phyloP scores from a whole-genome alignment of 2,113 vertebrate species.

The Hiodon alosoides region DNA sequence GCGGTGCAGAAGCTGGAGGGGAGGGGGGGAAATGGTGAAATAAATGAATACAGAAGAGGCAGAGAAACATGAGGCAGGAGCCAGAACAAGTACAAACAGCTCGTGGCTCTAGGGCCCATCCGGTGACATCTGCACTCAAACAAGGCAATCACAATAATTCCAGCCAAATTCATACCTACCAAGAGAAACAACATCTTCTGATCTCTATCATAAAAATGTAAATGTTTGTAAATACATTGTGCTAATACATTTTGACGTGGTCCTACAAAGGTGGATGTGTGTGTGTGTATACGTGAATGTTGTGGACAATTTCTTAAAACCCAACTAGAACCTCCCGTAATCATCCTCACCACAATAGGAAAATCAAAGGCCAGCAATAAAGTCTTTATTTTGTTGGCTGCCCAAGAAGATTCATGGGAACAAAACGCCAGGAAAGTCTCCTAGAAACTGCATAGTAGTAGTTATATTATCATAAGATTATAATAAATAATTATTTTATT shows the following conservation, averaged over 20 bases:
- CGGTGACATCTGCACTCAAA: background rate
- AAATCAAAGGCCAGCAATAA: too few relatives aligned
- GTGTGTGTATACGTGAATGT: background rate
- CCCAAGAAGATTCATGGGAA: too few relatives aligned
- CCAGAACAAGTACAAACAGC: background rate
- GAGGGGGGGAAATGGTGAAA: constrained; percentile 66
- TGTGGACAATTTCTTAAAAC: too few relatives aligned
- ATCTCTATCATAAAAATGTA: background rate
- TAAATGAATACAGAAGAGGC: constrained; percentile 67
- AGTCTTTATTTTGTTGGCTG: too few relatives aligned
- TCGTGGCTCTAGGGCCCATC: background rate
- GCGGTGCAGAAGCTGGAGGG: constrained; percentile 57
- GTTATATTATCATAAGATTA: too few relatives aligned
- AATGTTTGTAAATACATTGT: background rate
- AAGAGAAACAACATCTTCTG: background rate
- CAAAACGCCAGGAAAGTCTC: too few relatives aligned
- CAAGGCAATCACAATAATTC: background rate
- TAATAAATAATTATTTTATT: too few relatives aligned
- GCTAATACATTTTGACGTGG: background rate
- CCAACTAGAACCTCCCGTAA: too few relatives aligned
- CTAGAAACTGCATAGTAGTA: too few relatives aligned
- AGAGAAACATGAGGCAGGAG: constrained; percentile 22
- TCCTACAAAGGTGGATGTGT: constrained; percentile 3
- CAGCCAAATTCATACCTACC: background rate
- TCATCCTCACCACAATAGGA: too few relatives aligned